Conservation (phyloP, 1,140 invertebrate genomes). For the Heliconius himera region DNA sequence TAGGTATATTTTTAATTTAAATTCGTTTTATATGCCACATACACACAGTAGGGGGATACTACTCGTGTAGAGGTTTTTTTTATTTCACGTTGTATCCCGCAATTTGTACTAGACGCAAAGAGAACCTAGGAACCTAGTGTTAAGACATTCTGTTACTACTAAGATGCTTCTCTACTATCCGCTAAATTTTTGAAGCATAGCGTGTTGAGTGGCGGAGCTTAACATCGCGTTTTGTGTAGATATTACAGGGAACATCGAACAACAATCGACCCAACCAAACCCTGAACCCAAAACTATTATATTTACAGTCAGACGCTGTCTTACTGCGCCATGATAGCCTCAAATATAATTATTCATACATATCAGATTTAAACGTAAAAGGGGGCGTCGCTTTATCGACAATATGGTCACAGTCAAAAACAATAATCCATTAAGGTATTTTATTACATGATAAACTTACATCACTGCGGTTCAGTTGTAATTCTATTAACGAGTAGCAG, state of each 20-base stretch:
- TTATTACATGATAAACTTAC: background rate
- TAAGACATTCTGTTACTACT: too few species aligned
- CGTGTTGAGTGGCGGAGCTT: too few species aligned
- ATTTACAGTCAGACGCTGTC: background rate
- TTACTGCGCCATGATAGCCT: background rate
- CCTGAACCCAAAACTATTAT: background rate
- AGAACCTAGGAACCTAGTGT: too few species aligned
- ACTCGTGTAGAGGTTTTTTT: too few species aligned
- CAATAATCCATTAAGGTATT: conserved; percentile 4
- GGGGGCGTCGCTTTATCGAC: background rate
- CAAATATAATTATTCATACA: background rate
- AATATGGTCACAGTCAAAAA: conserved; percentile 7
- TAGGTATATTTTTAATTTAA: background rate
- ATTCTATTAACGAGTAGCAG: too few species aligned
- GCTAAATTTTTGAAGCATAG: background rate
- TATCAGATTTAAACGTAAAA: background rate
- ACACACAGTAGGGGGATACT: too few species aligned
- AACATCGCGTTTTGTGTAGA: too few species aligned
- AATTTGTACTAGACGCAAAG: too few species aligned
- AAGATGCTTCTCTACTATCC: too few species aligned
- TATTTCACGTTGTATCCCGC: too few species aligned
- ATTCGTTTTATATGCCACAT: background rate
- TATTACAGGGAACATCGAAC: too few species aligned
- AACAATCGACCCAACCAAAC: too few species aligned
- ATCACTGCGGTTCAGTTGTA: background rate